These are phyloP conservation scores for Anas capensis DNA, from an alignment of 2,797 vertebrate genomes.

Conservation along the genomic window DNA sequence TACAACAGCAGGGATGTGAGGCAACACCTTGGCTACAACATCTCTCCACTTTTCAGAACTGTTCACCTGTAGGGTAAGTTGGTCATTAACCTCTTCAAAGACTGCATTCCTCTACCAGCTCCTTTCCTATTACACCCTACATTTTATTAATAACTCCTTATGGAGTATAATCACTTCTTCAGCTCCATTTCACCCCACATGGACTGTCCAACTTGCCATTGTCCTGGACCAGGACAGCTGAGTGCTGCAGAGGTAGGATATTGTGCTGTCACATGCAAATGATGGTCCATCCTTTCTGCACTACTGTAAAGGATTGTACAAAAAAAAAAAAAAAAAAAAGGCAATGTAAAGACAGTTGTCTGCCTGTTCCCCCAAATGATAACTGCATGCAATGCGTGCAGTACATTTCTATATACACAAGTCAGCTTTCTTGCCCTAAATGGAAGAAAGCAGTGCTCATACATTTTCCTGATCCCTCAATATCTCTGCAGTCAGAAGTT, in stretches of 20 bases:
- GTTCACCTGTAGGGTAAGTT: not conserved
- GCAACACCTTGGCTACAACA: not conserved
- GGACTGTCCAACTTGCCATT: not conserved
- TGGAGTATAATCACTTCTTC: not conserved
- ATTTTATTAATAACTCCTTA: not conserved
- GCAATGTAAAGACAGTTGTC: not conserved
- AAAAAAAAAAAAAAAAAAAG: not conserved
- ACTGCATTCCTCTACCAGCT: not conserved
- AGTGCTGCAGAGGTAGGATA: not conserved
- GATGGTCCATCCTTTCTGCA: not conserved
- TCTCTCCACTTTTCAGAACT: not conserved
- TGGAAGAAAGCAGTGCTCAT: not conserved
- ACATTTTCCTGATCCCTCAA: not conserved
- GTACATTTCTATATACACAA: not conserved
- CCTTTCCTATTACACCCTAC: not conserved
- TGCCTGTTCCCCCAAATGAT: not conserved
- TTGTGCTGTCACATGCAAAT: not conserved
- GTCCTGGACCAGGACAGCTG: not conserved
- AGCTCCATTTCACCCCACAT: not conserved
- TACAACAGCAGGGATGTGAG: not conserved
- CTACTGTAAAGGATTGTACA: not conserved
- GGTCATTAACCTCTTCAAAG: slow-evolving; percentile 10
- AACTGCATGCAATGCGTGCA: not conserved
- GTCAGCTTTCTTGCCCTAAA: not conserved
- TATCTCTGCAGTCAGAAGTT: not conserved